Percentiles rank a stretch among this genome's conserved stretches.
Conservation (phyloP, 2,113 vertebrate genomes). For the Gymnocephalus cernua region DNA sequence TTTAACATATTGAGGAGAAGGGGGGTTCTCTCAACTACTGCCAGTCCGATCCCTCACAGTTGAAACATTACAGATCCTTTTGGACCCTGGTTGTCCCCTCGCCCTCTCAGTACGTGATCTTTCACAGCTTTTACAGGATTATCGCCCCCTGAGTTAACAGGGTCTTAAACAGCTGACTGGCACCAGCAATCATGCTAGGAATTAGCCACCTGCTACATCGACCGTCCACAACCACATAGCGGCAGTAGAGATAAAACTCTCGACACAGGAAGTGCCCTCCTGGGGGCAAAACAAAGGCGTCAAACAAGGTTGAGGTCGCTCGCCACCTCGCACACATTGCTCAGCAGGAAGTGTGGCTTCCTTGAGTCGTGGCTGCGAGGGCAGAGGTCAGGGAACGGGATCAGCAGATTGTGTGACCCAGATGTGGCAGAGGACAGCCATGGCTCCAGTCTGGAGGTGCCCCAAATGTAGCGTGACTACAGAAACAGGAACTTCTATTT, state of each 20-base stretch:
- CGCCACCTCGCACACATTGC: conserved; percentile 33
- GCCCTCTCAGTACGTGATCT: conserved; percentile 51
- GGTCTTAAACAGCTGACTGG: conserved; percentile 69
- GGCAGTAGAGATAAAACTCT: neutral
- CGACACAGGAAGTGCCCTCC: conserved; percentile 35
- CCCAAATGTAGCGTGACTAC: conserved; percentile 63
- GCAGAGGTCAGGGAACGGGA: conserved; percentile 69
- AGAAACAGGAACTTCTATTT: conserved; percentile 60
- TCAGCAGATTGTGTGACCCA: conserved; percentile 72
- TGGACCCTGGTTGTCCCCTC: conserved; percentile 28
- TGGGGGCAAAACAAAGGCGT: conserved; percentile 45
- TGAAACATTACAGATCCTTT: conserved; percentile 6
- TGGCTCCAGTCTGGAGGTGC: conserved; percentile 63
- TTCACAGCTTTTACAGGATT: conserved; percentile 67
- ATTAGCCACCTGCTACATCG: conserved; percentile 75
- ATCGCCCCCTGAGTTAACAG: conserved; percentile 66
- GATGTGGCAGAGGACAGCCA: conserved; percentile 66
- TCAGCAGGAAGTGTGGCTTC: conserved; percentile 78
- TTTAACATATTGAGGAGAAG: neutral
- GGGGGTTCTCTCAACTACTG: neutral
- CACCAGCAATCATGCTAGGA: conserved; percentile 61
- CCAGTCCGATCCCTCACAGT: neutral
- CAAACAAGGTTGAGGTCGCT: conserved; percentile 63
- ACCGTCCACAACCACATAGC: conserved; percentile 10
- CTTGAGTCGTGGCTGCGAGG: conserved; percentile 48